Base-by-base conservation (phyloP, 2,888 invertebrate species). In the Trisateles emortualis region DNA sequence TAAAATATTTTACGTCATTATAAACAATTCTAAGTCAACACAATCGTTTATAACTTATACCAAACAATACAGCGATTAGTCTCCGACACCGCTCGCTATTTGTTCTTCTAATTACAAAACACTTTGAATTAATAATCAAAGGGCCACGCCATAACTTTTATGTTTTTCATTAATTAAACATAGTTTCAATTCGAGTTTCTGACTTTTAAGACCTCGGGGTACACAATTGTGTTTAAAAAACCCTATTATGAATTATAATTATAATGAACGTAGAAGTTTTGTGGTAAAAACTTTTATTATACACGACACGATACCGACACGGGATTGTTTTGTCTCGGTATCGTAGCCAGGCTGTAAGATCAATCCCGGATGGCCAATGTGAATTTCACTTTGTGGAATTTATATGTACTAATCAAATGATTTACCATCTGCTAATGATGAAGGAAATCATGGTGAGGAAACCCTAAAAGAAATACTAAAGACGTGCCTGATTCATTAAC, bases 71-170 rank as follows among this genome's bases (percentile, higher is more conserved):
- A 39, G 50, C 47, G 56, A 68, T 70, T 64, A 55, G 55, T 56
- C 14, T 9, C 13, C 10, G 33, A 30, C 45, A 45, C 22, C 52
- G 42, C 33, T 22, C 33, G 39, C 19, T 52, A 59, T 74, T 70
- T 68, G 64, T 69, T 64, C 67, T 64, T 55, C 53, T 72, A 71
- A 76, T 76, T 70, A 76, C 58, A 54, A 60, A 68, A 64, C 66
- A 62, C 54, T 69, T 56, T 60, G 68, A 75, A 77, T 75, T 72
- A 74, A 72, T 74, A 67, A 70, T 64, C 41, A 16, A 58, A 52
- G 26, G 59, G 63, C 52, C 40, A 43, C 52, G 45, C 67, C 38
- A 53, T 49, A 57, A 58, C 42, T 64, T 59, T 52, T 8, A 46
- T 43, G 40, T 68, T 63, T 59, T 51, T 38, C 58, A 61, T 68